A percentile compares a stretch with the other conserved stretches of the same genome.
Evolutionary conservation across 1,140 invertebrate species (phyloP).

Genomic region (Drosophila insularis): DNA sequence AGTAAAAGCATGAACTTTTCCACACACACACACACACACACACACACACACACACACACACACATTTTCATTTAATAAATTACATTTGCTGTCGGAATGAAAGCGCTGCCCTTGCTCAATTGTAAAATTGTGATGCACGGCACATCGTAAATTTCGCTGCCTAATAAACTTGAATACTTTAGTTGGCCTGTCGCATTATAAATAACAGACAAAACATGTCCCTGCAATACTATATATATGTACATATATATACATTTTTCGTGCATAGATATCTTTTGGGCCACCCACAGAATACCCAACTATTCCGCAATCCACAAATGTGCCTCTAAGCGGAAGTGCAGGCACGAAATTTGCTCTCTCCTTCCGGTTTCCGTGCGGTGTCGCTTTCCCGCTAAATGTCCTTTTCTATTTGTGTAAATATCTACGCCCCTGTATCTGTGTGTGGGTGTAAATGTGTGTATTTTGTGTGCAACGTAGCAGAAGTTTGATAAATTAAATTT

Average conservation of each 20-base stretch:
- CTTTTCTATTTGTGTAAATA: not conserved
- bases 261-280: not conserved
- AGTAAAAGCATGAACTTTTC: not conserved
- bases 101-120: not conserved
- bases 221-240: conserved; percentile 3
- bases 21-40: not conserved
- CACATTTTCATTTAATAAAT: conserved; percentile 18
- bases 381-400: conserved; percentile 29
- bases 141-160: conserved; percentile 39
- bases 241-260: conserved; percentile 12
- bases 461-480: conserved; percentile 56
- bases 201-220: conserved; percentile 53
- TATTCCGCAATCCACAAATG: conserved; percentile 36
- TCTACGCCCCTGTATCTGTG: not conserved
- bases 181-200: conserved; percentile 56
- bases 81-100: not conserved
- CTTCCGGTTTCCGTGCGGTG: conserved; percentile 66
- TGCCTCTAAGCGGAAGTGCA: conserved; percentile 67
- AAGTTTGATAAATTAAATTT: conserved; percentile 72
- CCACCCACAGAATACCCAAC: conserved; percentile 12
- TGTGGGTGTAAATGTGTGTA: conserved; percentile 15
- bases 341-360: conserved; percentile 68
- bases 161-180: conserved; percentile 54
- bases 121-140: conserved; percentile 37
- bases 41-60: not conserved